These are phyloP conservation scores for Epizoanthus illoricatus DNA, from an alignment of 92 coral and sea anemone species.

Conservation along the genomic window DNA sequence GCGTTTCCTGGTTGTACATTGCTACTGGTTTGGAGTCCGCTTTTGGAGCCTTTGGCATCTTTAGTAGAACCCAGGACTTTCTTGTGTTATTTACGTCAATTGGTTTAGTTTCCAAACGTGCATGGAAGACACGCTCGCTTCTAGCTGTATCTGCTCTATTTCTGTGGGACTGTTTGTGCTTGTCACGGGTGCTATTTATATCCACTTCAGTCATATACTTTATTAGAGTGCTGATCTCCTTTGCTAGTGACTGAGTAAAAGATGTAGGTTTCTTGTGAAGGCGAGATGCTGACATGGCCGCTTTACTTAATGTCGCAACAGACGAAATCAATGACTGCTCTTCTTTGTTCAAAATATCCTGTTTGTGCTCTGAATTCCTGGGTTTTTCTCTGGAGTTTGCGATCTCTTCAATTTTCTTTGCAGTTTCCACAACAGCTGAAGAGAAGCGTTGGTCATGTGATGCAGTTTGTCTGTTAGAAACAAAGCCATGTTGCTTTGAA, in stretches of 20 bases:
- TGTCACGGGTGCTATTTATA: conserved; percentile 7
- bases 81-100: conserved; percentile 65
- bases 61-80: conserved; percentile 96
- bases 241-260: conserved; percentile 61
- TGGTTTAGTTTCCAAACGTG: background rate
- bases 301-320: conserved; percentile 13
- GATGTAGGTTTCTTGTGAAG: background rate
- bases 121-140: background rate
- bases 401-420: background rate
- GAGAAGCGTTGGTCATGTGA: background rate
- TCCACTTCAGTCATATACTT: conserved; percentile 58
- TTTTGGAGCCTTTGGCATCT: conserved; percentile 73
- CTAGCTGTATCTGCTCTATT: background rate
- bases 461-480: background rate
- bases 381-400: background rate
- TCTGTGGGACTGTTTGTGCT: conserved; percentile 1
- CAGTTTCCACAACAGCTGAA: background rate
- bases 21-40: conserved; percentile 36
- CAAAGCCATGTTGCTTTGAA: conserved; percentile 1
- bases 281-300: background rate
- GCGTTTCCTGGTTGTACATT: conserved; percentile 37
- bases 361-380: background rate
- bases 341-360: background rate
- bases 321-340: conserved; percentile 20
- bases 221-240: conserved; percentile 67